Conservation (phyloP, 2,113 vertebrate genomes). For the Chlamydotis undulata region DNA sequence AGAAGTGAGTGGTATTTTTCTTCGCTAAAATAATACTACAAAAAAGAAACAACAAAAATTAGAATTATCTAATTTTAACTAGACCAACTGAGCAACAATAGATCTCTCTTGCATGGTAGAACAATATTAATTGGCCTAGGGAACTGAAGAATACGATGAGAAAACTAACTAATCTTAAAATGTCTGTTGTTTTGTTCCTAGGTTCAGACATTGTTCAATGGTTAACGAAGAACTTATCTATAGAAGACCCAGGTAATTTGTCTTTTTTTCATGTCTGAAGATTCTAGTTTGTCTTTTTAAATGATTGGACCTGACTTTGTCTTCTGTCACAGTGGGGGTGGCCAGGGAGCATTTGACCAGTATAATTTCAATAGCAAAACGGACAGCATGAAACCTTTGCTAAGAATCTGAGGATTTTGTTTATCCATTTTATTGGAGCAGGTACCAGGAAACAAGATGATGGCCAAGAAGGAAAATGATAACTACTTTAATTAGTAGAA, state of each 20-base stretch:
- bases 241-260: slow-evolving; percentile 94
- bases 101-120: neutral
- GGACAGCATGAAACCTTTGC: neutral
- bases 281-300: neutral
- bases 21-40: neutral
- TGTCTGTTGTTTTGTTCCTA: slow-evolving; percentile 72
- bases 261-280: neutral
- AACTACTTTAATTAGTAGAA: neutral
- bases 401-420: neutral
- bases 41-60: neutral
- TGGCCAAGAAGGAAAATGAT: neutral
- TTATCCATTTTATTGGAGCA: neutral
- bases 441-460: neutral
- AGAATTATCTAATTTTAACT: neutral
- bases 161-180: neutral
- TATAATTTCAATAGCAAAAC: neutral
- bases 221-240: slow-evolving; percentile 95
- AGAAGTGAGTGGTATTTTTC: neutral
- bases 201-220: slow-evolving; percentile 98
- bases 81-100: neutral
- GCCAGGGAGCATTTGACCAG: neutral
- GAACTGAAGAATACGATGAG: neutral
- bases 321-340: neutral
- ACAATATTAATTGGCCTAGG: neutral
- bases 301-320: neutral